phyloP scores from a whole-genome alignment of 2,113 vertebrate genomes.

The Neolamprologus falcicula region DNA sequence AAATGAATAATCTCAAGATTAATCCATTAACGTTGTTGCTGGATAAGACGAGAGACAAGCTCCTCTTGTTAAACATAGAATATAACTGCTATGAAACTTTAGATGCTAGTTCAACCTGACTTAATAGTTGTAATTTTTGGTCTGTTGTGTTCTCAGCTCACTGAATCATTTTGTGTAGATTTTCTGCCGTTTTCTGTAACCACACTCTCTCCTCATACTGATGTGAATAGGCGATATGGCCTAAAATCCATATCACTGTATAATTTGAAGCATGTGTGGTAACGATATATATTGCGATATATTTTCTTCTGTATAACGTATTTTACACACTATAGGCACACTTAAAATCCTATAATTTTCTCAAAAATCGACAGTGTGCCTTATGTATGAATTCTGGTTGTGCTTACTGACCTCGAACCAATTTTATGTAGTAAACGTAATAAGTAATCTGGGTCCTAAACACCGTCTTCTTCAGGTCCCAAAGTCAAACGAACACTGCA shows the following conservation, averaged over 20 bases:
- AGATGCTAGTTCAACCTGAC: not conserved
- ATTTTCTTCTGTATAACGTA: not conserved
- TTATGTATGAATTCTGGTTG: not conserved
- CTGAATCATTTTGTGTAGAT: not conserved
- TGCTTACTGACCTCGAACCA: not conserved
- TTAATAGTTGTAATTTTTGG: not conserved
- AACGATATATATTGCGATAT: not conserved
- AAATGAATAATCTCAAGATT: not conserved
- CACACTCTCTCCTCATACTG: not conserved
- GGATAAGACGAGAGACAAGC: not conserved
- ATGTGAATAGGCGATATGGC: not conserved
- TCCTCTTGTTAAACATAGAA: not conserved
- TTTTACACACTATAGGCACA: not conserved
- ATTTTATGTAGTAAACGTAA: not conserved
- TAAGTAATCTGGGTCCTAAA: not conserved
- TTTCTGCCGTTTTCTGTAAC: not conserved
- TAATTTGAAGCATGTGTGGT: not conserved
- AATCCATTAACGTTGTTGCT: not conserved
- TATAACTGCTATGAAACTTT: not conserved
- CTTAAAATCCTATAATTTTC: not conserved
- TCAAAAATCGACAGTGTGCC: not conserved
- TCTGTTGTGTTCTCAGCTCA: not conserved
- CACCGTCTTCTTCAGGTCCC: fast-evolving
- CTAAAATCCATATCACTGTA: not conserved
- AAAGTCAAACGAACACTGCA: not conserved